Evolutionary conservation across 2,888 invertebrate species (phyloP).

Genomic region (Scaptomyza parva): DNA sequence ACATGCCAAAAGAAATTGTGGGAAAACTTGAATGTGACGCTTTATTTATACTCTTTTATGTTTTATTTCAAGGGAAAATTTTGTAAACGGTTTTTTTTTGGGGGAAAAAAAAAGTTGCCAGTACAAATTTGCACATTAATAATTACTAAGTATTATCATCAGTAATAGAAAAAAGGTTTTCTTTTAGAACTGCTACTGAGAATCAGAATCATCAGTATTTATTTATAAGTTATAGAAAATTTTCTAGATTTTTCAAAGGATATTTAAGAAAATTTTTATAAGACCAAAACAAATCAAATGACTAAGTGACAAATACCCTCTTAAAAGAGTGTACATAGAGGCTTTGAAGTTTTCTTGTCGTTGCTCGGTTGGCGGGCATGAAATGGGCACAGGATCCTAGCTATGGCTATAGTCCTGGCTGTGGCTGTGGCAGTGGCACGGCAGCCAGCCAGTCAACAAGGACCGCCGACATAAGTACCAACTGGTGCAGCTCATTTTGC

Average conservation of each 20-base stretch:
- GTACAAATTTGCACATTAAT: too few relatives aligned
- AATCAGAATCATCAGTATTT: too few relatives aligned
- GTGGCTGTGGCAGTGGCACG: neutral
- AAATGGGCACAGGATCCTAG: slow-evolving; percentile 40
- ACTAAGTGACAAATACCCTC: neutral
- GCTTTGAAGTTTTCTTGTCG: neutral
- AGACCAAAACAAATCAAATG: neutral
- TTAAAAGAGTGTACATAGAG: neutral
- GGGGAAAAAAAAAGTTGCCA: too few relatives aligned
- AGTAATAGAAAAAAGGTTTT: too few relatives aligned
- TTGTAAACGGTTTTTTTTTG: too few relatives aligned
- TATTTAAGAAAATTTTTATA: too few relatives aligned
- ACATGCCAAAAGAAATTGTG: slow-evolving; percentile 4
- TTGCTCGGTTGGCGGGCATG: slow-evolving; percentile 19
- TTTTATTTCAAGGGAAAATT: too few relatives aligned
- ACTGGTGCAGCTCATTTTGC: slow-evolving; percentile 38
- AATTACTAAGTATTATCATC: too few relatives aligned
- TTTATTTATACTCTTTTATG: slow-evolving; percentile 4
- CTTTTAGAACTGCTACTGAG: too few relatives aligned
- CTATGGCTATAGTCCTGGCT: too few relatives aligned
- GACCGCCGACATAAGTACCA: slow-evolving; percentile 1
- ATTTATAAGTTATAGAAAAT: too few relatives aligned
- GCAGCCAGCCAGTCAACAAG: neutral
- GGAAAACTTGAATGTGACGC: neutral
- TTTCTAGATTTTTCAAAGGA: too few relatives aligned